Percentiles rank a stretch among this genome's conserved stretches.
Conservation (phyloP, 2,888 invertebrate species). For the Choreutis nemorana region DNA sequence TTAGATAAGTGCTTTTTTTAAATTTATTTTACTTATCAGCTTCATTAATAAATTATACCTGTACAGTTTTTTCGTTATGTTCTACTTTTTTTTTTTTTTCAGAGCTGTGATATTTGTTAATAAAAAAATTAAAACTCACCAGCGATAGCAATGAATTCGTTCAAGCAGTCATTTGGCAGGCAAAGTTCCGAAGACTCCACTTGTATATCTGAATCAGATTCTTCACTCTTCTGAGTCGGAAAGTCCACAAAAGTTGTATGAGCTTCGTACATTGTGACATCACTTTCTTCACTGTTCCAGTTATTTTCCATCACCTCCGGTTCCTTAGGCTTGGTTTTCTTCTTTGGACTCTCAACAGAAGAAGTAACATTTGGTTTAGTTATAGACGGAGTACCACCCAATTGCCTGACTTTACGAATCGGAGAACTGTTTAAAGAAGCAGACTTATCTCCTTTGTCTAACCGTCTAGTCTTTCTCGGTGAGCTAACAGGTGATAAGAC, state of each 20-base stretch:
- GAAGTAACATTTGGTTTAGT: slow-evolving; percentile 34
- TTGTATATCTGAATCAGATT: slow-evolving; percentile 49
- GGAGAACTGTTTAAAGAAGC: slow-evolving; percentile 56
- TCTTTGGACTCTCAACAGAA: slow-evolving; percentile 46
- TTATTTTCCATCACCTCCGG: slow-evolving; percentile 29
- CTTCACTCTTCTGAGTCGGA: slow-evolving; percentile 40
- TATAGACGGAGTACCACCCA: slow-evolving; percentile 38
- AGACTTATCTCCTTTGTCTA: slow-evolving; percentile 54
- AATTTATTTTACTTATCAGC: too few species aligned
- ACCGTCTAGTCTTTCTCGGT: slow-evolving; percentile 50
- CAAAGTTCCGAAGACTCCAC: slow-evolving; percentile 50
- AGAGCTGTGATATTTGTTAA: too few species aligned
- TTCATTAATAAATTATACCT: too few species aligned
- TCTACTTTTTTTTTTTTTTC: too few species aligned
- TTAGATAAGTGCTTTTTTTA: too few species aligned
- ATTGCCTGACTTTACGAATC: slow-evolving; percentile 52
- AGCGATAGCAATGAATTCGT: slow-evolving; percentile 51
- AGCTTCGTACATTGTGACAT: slow-evolving; percentile 58
- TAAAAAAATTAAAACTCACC: too few species aligned
- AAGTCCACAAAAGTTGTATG: slow-evolving; percentile 50
- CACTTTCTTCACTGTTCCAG: slow-evolving; percentile 41
- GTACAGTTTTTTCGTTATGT: too few species aligned
- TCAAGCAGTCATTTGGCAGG: slow-evolving; percentile 51
- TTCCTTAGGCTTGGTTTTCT: slow-evolving; percentile 37
- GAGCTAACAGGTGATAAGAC: slow-evolving; percentile 42